Base-by-base conservation (phyloP, 2,888 invertebrate genomes). In the Spisula subtruncata region DNA sequence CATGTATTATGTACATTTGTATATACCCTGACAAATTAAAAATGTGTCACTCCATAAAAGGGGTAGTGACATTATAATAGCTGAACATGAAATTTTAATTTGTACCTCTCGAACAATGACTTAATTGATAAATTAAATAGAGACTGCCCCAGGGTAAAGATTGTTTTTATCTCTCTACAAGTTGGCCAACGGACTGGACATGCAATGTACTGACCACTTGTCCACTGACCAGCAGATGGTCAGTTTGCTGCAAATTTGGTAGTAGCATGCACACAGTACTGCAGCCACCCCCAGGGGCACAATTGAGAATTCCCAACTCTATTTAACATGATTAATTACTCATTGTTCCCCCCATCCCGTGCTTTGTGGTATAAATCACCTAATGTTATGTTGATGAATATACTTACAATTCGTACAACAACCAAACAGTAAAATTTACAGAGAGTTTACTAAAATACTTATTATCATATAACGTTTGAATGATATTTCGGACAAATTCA, bases 51-150 rank as follows among this genome's bases (percentile, higher is more conserved):
- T 25, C 20, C 56, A 66, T 12, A 66, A 66, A n/a, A n/a, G 25
- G 60, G 25, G 25, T n/a, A 66, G 25, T 66, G 60, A 66, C 60
- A 66, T 66, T 66, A 25, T 66, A 10, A 66, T 66, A 25, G 60
- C 25, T 12, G 41, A 12, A 66, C 75, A 79, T 79, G 79, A 75
- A 85, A 85, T 66, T 85, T 85, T 85, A 85, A 85, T 85, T 79
- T 29, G 71, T 71, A 79, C 46, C 32, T 75, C 51, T 8, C 18
- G 79, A 48, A 71, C 79, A 51, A 56, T 25, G 81, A 86, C 86
- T 86, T 66, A 86, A 86, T 86, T 80, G 81, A 41, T 81, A 86
- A 86, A 86, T 86, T 81, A 86, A 86, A 86, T 86, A 86, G 54
- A 41, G 60, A 86, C 81, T 66, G 81, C 81, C 86, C 32, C 20